Conservation (phyloP, 2,797 vertebrate species). For the Moxostoma hubbsi region DNA sequence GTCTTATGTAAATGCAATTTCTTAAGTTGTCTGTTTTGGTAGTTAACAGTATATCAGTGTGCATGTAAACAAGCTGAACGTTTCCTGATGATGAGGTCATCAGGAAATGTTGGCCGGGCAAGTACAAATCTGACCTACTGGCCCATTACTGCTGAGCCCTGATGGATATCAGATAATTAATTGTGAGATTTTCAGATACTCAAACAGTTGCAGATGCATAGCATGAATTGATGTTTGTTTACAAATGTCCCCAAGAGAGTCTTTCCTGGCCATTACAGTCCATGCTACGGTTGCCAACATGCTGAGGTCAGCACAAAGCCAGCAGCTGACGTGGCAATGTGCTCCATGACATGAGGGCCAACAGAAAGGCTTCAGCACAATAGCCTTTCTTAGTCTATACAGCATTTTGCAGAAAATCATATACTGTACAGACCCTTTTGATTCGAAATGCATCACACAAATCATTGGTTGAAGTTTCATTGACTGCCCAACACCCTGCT, state of each 20-base stretch:
- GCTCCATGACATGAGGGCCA: slow-evolving; percentile 62
- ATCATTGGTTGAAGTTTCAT: slow-evolving; percentile 23
- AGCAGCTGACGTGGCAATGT: slow-evolving; percentile 74
- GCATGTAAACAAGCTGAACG: too few species aligned
- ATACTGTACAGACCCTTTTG: background rate
- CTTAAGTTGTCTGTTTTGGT: too few species aligned
- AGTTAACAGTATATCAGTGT: too few species aligned
- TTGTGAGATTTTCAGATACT: too few species aligned
- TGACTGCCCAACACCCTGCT: background rate
- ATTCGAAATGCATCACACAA: slow-evolving; percentile 7
- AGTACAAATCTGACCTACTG: too few species aligned
- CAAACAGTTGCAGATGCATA: too few species aligned
- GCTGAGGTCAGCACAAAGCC: slow-evolving; percentile 69
- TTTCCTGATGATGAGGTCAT: too few species aligned
- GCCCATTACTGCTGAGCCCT: too few species aligned
- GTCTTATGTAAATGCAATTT: too few species aligned
- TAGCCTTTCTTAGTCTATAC: slow-evolving; percentile 4
- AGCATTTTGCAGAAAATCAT: slow-evolving; percentile 18
- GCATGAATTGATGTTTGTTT: slow-evolving; percentile 17
- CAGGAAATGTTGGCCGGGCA: too few species aligned
- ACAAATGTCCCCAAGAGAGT: slow-evolving; percentile 52
- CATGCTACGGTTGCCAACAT: slow-evolving; percentile 63
- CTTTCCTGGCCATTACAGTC: slow-evolving; percentile 55
- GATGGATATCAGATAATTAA: too few species aligned
- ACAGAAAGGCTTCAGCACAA: slow-evolving; percentile 33